Evolutionary conservation across 2,888 invertebrate genomes (phyloP).

Genomic region (Drosophila testacea): DNA sequence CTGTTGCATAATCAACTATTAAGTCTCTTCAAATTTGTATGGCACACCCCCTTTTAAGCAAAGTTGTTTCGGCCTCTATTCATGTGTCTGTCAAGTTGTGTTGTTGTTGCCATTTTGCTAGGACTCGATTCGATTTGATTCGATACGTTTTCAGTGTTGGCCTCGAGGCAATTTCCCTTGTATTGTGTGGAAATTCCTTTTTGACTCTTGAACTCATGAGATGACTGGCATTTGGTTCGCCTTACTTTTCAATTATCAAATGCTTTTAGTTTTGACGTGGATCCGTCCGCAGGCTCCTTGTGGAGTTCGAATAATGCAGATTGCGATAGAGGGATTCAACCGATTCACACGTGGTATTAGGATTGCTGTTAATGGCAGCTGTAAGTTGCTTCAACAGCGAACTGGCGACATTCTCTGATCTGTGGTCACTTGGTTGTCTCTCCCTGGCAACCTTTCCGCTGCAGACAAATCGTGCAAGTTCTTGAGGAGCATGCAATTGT

Average conservation of each 20-base stretch:
- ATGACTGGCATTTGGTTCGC: conserved; percentile 6
- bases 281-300: conserved; percentile 20
- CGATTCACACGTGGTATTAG: not conserved
- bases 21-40: not conserved
- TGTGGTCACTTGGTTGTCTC: not conserved
- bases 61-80: conserved; percentile 3
- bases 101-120: conserved; percentile 22
- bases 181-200: not conserved
- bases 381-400: conserved; percentile 12
- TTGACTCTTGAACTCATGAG: not conserved
- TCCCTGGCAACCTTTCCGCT: conserved; percentile 2
- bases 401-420: not conserved
- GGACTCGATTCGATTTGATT: conserved; percentile 11
- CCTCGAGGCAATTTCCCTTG: conserved; percentile 29
- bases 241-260: conserved; percentile 58
- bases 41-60: conserved; percentile 6
- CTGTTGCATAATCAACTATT: conserved; percentile 11
- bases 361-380: not conserved
- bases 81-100: conserved; percentile 10
- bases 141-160: conserved; percentile 32
- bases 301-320: conserved; percentile 2
- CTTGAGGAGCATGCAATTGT: not conserved
- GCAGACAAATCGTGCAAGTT: conserved; percentile 15
- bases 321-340: not conserved
- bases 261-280: conserved; percentile 32